A percentile compares a stretch with the other conserved stretches of the same genome.
Conservation (phyloP, 1,140 invertebrate genomes). For the Andrena cerasifolii region DNA sequence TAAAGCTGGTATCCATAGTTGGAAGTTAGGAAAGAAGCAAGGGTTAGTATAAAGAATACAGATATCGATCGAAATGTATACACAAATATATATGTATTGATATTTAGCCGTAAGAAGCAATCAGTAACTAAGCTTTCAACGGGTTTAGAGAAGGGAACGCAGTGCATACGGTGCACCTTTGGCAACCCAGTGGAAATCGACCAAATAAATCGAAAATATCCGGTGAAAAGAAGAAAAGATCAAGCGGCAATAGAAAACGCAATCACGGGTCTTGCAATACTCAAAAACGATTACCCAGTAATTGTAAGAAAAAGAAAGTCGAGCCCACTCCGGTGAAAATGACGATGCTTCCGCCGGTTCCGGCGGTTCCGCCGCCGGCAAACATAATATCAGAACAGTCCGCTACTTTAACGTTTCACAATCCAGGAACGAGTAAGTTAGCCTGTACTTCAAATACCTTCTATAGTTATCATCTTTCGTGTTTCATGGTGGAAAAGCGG, state of each 20-base stretch:
- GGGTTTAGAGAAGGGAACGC: constrained; percentile 77
- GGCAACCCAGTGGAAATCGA: constrained; percentile 80
- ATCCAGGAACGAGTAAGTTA: constrained; percentile 59
- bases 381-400: constrained; percentile 64
- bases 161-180: constrained; percentile 79
- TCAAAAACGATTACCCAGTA: constrained; percentile 33
- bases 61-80: neutral
- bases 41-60: constrained; percentile 65
- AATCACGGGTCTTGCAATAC: constrained; percentile 32
- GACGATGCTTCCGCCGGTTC: no score
- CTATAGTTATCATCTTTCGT: neutral
- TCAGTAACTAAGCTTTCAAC: neutral
- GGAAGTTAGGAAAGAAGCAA: constrained; percentile 81
- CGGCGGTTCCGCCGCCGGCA: constrained; percentile 51
- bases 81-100: neutral
- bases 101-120: no score
- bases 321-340: constrained; percentile 54
- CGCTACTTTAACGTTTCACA: constrained; percentile 67
- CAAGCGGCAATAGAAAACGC: constrained; percentile 60
- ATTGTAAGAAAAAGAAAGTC: constrained; percentile 63
- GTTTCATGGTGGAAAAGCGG: neutral
- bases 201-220: constrained; percentile 75
- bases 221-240: constrained; percentile 72
- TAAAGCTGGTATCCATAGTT: constrained; percentile 81
- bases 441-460: neutral